Percentiles rank a stretch among this genome's conserved stretches.
Conservation (phyloP, 2,888 invertebrate species). For the Pollenia amentaria region DNA sequence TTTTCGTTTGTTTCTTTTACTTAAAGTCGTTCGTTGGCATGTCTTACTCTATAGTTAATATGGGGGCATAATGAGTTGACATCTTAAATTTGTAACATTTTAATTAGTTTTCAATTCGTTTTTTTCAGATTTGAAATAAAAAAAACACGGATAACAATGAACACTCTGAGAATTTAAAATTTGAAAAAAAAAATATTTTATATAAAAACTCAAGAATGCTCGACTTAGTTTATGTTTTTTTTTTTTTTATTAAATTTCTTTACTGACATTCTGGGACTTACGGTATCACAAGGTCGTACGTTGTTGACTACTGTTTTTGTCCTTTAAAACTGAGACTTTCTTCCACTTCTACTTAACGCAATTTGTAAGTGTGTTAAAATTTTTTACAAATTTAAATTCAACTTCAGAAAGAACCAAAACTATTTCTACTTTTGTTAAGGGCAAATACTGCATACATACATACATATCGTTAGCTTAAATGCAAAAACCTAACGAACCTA, state of each 20-base stretch:
- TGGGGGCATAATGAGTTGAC: not conserved
- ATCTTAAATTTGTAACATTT: not conserved
- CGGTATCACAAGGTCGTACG: not conserved
- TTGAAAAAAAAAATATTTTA: no score
- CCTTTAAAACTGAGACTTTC: not conserved
- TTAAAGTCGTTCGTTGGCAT: slow-evolving; percentile 9
- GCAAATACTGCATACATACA: not conserved
- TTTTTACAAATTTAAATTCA: slow-evolving; percentile 37
- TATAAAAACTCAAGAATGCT: no score
- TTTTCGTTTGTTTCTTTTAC: slow-evolving; percentile 14
- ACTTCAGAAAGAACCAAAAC: not conserved
- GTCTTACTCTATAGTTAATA: not conserved
- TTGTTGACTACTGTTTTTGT: not conserved
- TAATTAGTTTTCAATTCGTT: no score
- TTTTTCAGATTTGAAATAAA: no score
- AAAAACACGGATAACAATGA: no score
- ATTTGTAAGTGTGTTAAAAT: slow-evolving; percentile 62
- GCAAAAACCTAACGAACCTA: not conserved
- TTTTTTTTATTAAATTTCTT: no score
- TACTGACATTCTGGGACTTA: not conserved
- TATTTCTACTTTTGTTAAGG: not conserved
- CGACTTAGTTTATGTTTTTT: no score
- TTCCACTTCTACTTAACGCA: slow-evolving; percentile 26
- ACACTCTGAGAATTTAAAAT: no score
- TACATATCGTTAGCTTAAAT: not conserved